A percentile compares a stretch with the other conserved stretches of the same genome.
Evolutionary conservation across 2,888 invertebrate species (phyloP).

Genomic region (Ectobius pallidus): DNA sequence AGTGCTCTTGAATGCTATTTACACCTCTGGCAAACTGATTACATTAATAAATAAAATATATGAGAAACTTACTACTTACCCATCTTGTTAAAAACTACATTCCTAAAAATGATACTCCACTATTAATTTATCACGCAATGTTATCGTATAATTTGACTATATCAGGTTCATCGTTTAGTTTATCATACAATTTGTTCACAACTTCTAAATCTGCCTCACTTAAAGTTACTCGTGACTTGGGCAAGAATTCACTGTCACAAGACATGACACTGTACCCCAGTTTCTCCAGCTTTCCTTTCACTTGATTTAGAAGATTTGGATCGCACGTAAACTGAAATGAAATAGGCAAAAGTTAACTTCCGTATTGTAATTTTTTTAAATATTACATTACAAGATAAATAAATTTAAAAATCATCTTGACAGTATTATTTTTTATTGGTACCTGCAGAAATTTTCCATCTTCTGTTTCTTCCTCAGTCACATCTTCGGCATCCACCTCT

Average conservation of each 20-base stretch:
- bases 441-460: constrained; percentile 47
- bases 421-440: not conserved
- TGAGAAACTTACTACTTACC: too few relatives aligned
- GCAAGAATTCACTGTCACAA: constrained; percentile 58
- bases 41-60: too few relatives aligned
- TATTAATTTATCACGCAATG: constrained; percentile 52
- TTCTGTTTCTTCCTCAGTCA: constrained; percentile 57
- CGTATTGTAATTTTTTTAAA: too few relatives aligned
- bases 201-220: constrained; percentile 57
- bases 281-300: constrained; percentile 58
- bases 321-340: constrained; percentile 64
- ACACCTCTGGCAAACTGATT: too few relatives aligned
- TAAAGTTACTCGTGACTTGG: constrained; percentile 57
- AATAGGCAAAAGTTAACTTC: not conserved
- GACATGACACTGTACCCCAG: constrained; percentile 57
- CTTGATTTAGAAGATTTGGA: constrained; percentile 55
- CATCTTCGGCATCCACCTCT: constrained; percentile 70
- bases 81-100: not conserved
- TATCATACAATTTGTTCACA: constrained; percentile 58
- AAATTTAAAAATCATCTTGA: too few relatives aligned
- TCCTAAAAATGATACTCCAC: not conserved
- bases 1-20: too few relatives aligned
- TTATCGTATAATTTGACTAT: constrained; percentile 66
- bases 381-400: too few relatives aligned
- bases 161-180: constrained; percentile 62